Evolutionary conservation across 2,888 invertebrate genomes (phyloP).

Genomic region (Polyommatus icarus): DNA sequence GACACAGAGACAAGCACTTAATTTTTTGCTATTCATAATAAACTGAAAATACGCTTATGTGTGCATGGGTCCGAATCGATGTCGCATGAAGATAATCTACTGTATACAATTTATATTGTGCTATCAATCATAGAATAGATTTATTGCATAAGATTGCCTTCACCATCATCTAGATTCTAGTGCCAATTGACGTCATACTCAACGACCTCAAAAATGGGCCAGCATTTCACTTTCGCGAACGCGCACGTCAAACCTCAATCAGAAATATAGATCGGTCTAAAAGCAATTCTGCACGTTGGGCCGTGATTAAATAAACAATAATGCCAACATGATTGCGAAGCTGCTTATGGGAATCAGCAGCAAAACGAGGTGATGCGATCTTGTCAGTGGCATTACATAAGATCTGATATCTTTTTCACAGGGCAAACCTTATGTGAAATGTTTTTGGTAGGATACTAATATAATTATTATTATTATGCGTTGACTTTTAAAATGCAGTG

Average conservation of each 20-base stretch:
- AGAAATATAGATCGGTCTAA: constrained; percentile 39
- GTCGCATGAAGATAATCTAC: neutral
- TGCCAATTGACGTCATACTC: constrained; percentile 66
- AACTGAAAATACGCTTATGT: neutral
- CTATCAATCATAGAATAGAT: constrained; percentile 46
- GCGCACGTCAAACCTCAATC: constrained; percentile 60
- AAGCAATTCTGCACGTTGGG: neutral
- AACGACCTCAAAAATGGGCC: constrained; percentile 65
- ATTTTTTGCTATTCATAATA: neutral
- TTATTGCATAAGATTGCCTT: constrained; percentile 59
- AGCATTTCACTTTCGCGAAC: constrained; percentile 59
- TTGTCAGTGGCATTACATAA: too few relatives aligned
- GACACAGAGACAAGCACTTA: too few relatives aligned
- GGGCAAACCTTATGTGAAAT: too few relatives aligned
- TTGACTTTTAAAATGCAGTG: too few relatives aligned
- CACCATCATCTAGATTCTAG: constrained; percentile 47
- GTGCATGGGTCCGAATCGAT: neutral
- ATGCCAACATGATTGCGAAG: too few relatives aligned
- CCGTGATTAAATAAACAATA: too few relatives aligned
- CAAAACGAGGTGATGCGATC: too few relatives aligned
- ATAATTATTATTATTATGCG: too few relatives aligned
- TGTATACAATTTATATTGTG: neutral
- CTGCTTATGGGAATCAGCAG: too few relatives aligned
- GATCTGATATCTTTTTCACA: too few relatives aligned
- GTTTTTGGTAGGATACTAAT: too few relatives aligned